Evolutionary conservation across 2,888 invertebrate genomes (phyloP).

Genomic region (Pandemis cinnamomeana): DNA sequence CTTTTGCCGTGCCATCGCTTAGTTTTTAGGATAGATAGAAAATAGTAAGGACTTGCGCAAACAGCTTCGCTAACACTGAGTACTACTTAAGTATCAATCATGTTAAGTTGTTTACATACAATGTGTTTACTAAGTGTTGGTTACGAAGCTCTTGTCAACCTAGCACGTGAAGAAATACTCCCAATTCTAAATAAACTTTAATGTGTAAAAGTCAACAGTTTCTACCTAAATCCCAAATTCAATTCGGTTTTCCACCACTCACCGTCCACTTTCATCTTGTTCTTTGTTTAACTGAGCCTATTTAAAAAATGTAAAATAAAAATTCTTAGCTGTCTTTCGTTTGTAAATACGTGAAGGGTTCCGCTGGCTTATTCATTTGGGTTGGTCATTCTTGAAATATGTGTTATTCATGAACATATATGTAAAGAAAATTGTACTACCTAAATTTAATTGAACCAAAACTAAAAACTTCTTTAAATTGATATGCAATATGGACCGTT

Average conservation of each 20-base stretch:
- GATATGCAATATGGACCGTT: background rate
- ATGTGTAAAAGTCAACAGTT: slow-evolving; percentile 5
- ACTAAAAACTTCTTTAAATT: background rate
- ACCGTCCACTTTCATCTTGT: slow-evolving; percentile 46
- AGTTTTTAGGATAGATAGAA: background rate
- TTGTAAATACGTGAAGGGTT: slow-evolving; percentile 23
- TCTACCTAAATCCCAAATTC: slow-evolving; percentile 12
- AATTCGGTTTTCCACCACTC: slow-evolving; percentile 38
- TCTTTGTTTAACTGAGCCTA: slow-evolving; percentile 44
- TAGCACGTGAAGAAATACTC: background rate
- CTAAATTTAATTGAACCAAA: background rate
- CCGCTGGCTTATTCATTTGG: slow-evolving; percentile 7
- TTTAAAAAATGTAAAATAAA: slow-evolving; percentile 41
- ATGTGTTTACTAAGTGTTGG: background rate
- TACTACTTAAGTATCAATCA: background rate
- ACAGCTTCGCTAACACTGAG: background rate
- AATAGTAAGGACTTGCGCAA: too few relatives aligned
- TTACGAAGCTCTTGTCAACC: background rate
- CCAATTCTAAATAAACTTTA: background rate
- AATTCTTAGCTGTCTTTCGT: slow-evolving; percentile 28
- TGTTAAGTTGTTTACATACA: background rate
- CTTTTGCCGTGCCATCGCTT: background rate
- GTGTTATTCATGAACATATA: too few relatives aligned
- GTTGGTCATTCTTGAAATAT: too few relatives aligned
- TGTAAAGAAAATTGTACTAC: too few relatives aligned